Percentiles rank a stretch among this genome's conserved stretches.
These are phyloP conservation scores for Bugulina stolonifera DNA, from an alignment of 2,888 invertebrate species.

Conservation along the genomic window DNA sequence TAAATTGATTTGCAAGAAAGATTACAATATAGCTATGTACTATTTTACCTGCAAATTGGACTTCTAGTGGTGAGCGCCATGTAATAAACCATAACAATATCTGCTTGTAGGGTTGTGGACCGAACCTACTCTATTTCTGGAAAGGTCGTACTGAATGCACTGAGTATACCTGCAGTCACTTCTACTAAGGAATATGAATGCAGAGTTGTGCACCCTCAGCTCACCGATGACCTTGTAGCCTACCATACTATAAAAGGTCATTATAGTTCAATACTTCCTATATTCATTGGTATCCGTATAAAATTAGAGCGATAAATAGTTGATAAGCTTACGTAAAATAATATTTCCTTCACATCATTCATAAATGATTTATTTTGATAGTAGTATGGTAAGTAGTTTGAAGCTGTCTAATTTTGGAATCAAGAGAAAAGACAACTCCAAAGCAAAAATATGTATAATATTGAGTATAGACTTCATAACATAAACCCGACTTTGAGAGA, in stretches of 20 bases:
- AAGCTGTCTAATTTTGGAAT: not conserved
- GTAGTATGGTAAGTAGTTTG: not conserved
- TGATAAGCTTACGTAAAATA: too few species aligned
- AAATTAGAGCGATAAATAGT: too few species aligned
- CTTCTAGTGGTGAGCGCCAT: too few species aligned
- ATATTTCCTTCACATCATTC: too few species aligned
- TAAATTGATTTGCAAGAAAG: too few species aligned
- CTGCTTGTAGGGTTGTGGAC: not conserved
- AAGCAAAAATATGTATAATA: too few species aligned
- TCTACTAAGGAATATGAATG: not conserved
- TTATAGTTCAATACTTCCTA: not conserved
- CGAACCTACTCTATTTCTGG: not conserved
- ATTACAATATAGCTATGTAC: too few species aligned
- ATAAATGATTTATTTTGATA: not conserved
- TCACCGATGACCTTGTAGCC: not conserved
- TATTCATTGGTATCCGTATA: not conserved
- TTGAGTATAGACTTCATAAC: too few species aligned
- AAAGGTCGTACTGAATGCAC: not conserved
- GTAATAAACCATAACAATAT: not conserved
- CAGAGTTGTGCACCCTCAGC: constrained; percentile 20
- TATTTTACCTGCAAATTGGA: too few species aligned
- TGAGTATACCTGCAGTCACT: not conserved
- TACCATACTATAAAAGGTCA: not conserved
- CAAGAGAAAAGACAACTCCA: not conserved
- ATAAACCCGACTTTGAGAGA: too few species aligned